Evolutionary conservation across 2,113 vertebrate species (phyloP).

Genomic region (Recurvirostra avosetta): DNA sequence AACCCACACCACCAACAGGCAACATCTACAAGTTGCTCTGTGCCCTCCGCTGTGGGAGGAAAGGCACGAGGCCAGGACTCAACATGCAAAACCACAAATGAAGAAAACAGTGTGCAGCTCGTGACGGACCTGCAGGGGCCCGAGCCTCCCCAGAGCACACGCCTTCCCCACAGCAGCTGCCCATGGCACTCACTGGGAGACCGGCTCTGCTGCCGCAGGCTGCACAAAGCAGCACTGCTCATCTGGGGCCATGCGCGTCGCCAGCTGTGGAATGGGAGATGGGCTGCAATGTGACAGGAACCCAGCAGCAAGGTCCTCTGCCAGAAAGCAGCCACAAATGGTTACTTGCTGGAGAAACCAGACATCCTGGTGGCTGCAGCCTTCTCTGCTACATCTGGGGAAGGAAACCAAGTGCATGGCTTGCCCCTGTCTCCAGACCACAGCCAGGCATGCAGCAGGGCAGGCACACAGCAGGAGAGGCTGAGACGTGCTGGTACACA

Average conservation of each 20-base stretch:
- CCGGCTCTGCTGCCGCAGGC: no score
- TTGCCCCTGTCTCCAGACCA: neutral
- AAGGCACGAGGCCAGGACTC: neutral
- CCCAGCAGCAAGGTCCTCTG: neutral
- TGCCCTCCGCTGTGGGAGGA: neutral
- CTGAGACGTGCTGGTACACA: neutral
- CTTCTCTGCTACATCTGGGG: neutral
- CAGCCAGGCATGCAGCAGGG: neutral
- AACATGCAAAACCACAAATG: neutral
- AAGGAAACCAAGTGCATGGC: neutral
- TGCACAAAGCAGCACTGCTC: neutral
- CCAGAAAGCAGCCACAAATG: neutral
- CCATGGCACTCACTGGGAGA: no score
- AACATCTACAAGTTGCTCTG: neutral
- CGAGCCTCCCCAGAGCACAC: neutral
- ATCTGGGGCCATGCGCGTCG: neutral
- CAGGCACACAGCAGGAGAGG: neutral
- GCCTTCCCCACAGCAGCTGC: neutral
- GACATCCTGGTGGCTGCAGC: neutral
- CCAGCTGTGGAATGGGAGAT: neutral
- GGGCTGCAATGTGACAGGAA: neutral
- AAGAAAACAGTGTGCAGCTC: fast-evolving
- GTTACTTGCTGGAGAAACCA: neutral
- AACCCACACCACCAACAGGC: neutral
- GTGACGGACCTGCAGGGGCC: neutral